Percentiles rank a stretch among this genome's conserved stretches.
These are phyloP conservation scores for Dynastes hyllus DNA, from an alignment of 2,888 invertebrate genomes.

Conservation along the genomic window DNA sequence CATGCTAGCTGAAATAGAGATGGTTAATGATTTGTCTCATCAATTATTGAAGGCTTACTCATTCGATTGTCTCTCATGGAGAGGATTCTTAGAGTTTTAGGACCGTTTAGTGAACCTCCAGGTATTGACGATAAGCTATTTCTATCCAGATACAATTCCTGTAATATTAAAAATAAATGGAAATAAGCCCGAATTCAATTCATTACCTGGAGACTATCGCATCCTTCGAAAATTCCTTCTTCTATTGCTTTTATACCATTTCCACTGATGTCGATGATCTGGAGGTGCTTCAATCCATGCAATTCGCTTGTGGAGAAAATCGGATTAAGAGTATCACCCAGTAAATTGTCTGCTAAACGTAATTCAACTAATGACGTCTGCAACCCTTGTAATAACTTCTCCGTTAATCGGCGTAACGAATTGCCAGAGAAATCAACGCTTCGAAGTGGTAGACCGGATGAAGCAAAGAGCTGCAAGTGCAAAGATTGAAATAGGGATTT, in stretches of 20 bases:
- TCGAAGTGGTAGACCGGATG: slow-evolving; percentile 82
- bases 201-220: slow-evolving; percentile 80
- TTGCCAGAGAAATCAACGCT: slow-evolving; percentile 89
- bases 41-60: slow-evolving; percentile 73
- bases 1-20: slow-evolving; percentile 76
- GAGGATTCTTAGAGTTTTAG: slow-evolving; percentile 81
- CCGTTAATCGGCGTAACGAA: slow-evolving; percentile 84
- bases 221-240: slow-evolving; percentile 90
- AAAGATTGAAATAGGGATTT: too few species aligned
- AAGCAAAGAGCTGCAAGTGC: slow-evolving; percentile 78
- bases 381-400: slow-evolving; percentile 81
- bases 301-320: slow-evolving; percentile 92
- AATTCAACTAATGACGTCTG: slow-evolving; percentile 81
- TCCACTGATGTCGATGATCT: slow-evolving; percentile 84
- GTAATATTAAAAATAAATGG: slow-evolving; percentile 60
- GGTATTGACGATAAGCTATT: slow-evolving; percentile 87
- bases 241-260: slow-evolving; percentile 89
- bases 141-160: slow-evolving; percentile 87
- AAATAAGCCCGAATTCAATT: neutral
- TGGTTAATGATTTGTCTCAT: too few species aligned
- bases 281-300: slow-evolving; percentile 82
- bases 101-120: slow-evolving; percentile 86
- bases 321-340: slow-evolving; percentile 92
- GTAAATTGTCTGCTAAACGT: slow-evolving; percentile 84
- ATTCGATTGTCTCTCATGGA: slow-evolving; percentile 87